Percentiles rank a stretch among this genome's conserved stretches.
Conservation (phyloP, 2,888 invertebrate genomes). For the Leptinotarsa juncta region DNA sequence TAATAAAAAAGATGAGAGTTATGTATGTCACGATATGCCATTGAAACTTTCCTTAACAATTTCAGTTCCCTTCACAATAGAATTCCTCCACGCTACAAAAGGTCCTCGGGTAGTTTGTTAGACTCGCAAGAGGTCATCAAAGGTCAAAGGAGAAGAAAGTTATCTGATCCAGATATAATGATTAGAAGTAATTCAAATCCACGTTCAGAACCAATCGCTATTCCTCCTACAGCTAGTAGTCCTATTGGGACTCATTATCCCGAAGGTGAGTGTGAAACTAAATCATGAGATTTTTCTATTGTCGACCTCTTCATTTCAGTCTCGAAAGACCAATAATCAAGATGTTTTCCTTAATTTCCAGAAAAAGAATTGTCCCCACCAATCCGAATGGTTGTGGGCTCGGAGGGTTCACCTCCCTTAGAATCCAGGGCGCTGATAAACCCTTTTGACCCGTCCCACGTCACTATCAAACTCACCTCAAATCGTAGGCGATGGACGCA, state of each 20-base stretch:
- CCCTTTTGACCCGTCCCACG: conserved; percentile 98
- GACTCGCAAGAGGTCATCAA: conserved; percentile 65
- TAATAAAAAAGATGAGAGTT: background rate
- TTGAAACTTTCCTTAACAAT: conserved; percentile 17
- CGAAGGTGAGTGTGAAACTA: conserved; percentile 53
- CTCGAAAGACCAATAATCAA: too few species aligned
- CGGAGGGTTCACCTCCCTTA: conserved; percentile 70
- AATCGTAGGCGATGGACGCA: conserved; percentile 98
- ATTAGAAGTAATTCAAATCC: conserved; percentile 65
- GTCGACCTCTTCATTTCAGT: too few species aligned
- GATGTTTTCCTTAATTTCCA: conserved; percentile 8
- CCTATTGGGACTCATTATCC: conserved; percentile 60
- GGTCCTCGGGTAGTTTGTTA: conserved; percentile 77
- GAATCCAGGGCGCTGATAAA: conserved; percentile 92
- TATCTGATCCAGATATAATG: conserved; percentile 91
- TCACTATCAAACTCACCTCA: conserved; percentile 94
- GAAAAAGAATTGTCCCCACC: conserved; percentile 70
- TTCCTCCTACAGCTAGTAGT: conserved; percentile 61
- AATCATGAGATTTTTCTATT: background rate
- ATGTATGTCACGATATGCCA: background rate
- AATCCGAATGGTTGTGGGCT: conserved; percentile 69
- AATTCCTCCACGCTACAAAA: conserved; percentile 75
- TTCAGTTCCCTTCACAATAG: conserved; percentile 69
- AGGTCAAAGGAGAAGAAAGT: conserved; percentile 80
- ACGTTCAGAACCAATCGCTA: conserved; percentile 63